These are phyloP conservation scores for Semicossyphus pulcher DNA, from an alignment of 2,113 vertebrate species.

Conservation along the genomic window DNA sequence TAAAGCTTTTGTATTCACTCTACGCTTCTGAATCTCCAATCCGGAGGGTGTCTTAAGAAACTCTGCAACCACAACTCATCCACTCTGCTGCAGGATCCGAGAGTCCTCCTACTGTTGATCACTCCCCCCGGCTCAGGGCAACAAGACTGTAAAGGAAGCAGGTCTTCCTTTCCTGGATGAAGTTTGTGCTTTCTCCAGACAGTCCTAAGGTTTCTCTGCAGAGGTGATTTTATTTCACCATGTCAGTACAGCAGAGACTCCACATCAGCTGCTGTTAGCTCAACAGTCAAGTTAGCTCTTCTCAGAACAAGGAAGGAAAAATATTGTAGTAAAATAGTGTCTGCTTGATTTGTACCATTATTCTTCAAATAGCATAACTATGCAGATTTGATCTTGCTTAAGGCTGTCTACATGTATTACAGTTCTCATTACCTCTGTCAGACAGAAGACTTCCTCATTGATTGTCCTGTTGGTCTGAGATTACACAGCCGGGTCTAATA, in stretches of 20 bases:
- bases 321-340: neutral
- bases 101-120: neutral
- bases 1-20: slow-evolving; percentile 36
- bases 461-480: slow-evolving; percentile 63
- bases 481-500: slow-evolving; percentile 45
- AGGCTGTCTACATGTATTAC: slow-evolving; percentile 7
- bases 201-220: neutral
- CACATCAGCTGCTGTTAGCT: slow-evolving; percentile 1
- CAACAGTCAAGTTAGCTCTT: too few species aligned
- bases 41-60: slow-evolving; percentile 15
- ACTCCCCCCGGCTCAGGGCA: neutral
- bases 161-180: neutral
- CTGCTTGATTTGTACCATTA: neutral
- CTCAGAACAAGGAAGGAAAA: too few species aligned
- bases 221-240: neutral
- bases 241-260: neutral
- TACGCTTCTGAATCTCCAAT: neutral
- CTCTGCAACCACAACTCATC: neutral
- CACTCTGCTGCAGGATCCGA: slow-evolving; percentile 10
- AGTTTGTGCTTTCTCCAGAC: neutral
- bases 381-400: slow-evolving; percentile 9
- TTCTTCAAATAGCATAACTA: neutral
- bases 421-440: slow-evolving; percentile 42
- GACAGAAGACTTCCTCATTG: slow-evolving; percentile 56
- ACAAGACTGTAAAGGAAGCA: neutral